Evolutionary conservation across 2,888 invertebrate genomes (phyloP).

Genomic region (Drosophila infuscata): DNA sequence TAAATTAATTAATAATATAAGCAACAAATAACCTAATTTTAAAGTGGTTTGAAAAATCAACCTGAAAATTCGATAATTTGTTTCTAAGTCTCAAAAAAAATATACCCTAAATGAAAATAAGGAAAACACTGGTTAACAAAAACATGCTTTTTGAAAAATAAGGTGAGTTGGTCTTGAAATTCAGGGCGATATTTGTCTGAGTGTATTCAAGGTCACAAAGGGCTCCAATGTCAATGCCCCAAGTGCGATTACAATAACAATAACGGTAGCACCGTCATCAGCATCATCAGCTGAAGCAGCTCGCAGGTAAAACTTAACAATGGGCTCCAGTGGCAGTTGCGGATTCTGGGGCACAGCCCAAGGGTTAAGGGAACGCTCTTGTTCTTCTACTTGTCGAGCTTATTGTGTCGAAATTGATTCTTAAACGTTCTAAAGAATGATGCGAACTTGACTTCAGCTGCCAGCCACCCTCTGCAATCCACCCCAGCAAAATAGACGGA

Average conservation of each 20-base stretch:
- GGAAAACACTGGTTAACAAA: neutral
- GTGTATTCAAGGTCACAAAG: conserved; percentile 37
- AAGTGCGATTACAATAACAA: conserved; percentile 1
- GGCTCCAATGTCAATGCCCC: neutral
- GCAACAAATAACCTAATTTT: neutral
- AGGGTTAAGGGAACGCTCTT: conserved; percentile 16
- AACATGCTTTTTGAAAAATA: neutral
- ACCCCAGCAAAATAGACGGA: conserved; percentile 43
- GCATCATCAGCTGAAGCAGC: conserved; percentile 2
- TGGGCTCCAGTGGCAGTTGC: conserved; percentile 62
- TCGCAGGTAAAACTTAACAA: conserved; percentile 23
- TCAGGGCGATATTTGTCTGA: neutral
- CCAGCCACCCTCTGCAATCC: conserved; percentile 17
- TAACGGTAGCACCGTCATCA: neutral
- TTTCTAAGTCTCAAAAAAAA: neutral
- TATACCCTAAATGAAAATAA: neutral
- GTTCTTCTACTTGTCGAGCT: conserved; percentile 55
- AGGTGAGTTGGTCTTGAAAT: neutral
- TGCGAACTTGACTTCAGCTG: conserved; percentile 64
- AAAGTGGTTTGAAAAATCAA: neutral
- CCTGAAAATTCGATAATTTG: neutral
- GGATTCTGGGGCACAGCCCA: conserved; percentile 28
- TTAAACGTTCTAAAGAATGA: conserved; percentile 76
- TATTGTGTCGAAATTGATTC: conserved; percentile 75
- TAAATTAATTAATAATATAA: neutral